Conservation (phyloP, 2,113 vertebrate species). For the Boleophthalmus pectinirostris region DNA sequence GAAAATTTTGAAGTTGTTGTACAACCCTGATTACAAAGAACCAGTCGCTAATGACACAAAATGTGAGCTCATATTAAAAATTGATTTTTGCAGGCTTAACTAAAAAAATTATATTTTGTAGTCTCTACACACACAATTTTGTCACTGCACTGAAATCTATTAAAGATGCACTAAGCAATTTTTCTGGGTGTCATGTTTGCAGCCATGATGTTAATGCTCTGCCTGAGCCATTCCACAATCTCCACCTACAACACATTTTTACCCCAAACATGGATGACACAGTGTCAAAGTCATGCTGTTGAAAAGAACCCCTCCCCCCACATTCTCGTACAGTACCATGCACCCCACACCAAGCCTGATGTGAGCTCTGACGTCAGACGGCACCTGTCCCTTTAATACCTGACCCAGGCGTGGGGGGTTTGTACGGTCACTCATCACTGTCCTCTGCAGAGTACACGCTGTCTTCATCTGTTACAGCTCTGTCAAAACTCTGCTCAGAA, state of each 20-base stretch:
- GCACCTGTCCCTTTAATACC: slow-evolving; percentile 30
- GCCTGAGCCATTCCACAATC: too few species aligned
- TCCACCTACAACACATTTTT: too few species aligned
- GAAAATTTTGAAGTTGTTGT: neutral
- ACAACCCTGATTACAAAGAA: neutral
- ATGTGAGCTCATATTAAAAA: neutral
- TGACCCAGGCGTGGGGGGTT: slow-evolving; percentile 21
- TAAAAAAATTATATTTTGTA: too few species aligned
- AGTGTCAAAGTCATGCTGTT: too few species aligned
- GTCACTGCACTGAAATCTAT: too few species aligned
- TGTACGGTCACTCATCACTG: slow-evolving; percentile 43
- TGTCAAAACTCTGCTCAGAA: slow-evolving; percentile 39
- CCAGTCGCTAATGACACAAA: too few species aligned
- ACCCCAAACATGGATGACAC: too few species aligned
- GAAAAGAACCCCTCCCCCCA: neutral
- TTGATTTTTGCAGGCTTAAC: too few species aligned
- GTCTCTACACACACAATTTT: too few species aligned
- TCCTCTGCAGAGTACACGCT: slow-evolving; percentile 13
- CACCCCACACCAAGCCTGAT: neutral
- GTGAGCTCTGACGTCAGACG: slow-evolving; percentile 25
- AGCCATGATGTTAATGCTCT: too few species aligned
- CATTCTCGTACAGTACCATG: neutral
- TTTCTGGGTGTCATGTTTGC: too few species aligned
- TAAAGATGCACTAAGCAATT: too few species aligned
- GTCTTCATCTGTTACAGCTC: slow-evolving; percentile 37